These are phyloP conservation scores for Therioaphis trifolii DNA, from an alignment of 2,888 invertebrate genomes.

Conservation along the genomic window DNA sequence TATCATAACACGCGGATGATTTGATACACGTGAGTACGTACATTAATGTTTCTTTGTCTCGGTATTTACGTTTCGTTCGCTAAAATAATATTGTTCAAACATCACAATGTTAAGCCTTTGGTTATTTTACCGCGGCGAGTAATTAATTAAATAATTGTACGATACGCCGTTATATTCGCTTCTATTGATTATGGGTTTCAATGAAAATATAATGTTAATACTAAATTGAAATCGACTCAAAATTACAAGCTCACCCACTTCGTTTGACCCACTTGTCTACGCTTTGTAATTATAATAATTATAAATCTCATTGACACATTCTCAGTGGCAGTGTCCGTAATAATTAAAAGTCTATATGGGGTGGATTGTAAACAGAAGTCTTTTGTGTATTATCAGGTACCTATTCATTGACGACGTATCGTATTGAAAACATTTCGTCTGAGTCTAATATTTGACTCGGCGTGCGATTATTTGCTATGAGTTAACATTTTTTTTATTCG, in stretches of 20 bases:
- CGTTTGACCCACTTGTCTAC: background rate
- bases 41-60: background rate
- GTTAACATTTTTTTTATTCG: no score
- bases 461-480: no score
- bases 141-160: background rate
- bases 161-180: background rate
- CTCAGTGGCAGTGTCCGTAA: background rate
- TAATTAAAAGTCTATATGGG: background rate
- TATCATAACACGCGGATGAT: no score
- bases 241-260: background rate
- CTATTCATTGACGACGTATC: no score
- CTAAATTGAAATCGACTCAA: background rate
- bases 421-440: no score
- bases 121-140: background rate
- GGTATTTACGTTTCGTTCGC: background rate
- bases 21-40: no score
- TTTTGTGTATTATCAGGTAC: background rate
- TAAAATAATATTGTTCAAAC: background rate
- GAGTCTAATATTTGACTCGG: no score
- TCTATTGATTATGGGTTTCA: background rate
- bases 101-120: background rate
- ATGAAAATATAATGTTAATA: background rate
- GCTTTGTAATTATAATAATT: background rate
- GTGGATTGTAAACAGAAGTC: background rate
- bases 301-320: background rate